Base-by-base conservation (phyloP, 2,888 invertebrate genomes). In the Itoplectis maculator region DNA sequence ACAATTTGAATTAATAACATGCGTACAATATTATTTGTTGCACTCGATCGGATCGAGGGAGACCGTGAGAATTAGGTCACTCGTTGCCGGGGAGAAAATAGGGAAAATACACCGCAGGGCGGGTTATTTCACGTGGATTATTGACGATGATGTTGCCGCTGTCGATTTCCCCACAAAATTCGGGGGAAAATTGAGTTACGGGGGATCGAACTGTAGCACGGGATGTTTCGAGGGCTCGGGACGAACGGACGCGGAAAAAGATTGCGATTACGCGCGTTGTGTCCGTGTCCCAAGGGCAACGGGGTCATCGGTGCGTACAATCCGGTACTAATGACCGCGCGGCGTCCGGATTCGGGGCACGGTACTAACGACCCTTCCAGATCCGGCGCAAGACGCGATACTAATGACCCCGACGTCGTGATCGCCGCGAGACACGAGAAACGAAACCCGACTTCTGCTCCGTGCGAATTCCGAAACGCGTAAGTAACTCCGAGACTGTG, bases 331-430 rank as follows among this genome's bases (percentile, higher is more conserved):
- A 61, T 18, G 59, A 61, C 37, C 9, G n/a, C 5, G 15, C 59
- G 15, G 59, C 4, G 37, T 9, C 15, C 37, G 4, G n/a, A 13
- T 37, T 15, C 37, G 37, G 37, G 37, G 56, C 4, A 35, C 3
- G 35, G 29, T 35, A 61, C 59, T 61, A 61, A 61, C 37, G 59
- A 61, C 59, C 37, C 18, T 9, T 2, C 15, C 37, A 8, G n/a
- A 61, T 61, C 37, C 18, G 8, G 5, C 37, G 37, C 15, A 35
- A 61, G 9, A 61, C 37, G n/a, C 35, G 13, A n/a, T 18, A 61
- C 59, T 61, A 61, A 61, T 40, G 59, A 61, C 59, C 9, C 37
- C 4, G 3, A 29, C 29, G n/a, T 8, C 35, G 18, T 6, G 37
- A 37, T 9, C 18, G 2, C 2, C 9, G 8, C 15, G 15, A 61